These are phyloP conservation scores for Drosophila atroscutellata DNA, from an alignment of 2,888 invertebrate species.

Conservation along the genomic window DNA sequence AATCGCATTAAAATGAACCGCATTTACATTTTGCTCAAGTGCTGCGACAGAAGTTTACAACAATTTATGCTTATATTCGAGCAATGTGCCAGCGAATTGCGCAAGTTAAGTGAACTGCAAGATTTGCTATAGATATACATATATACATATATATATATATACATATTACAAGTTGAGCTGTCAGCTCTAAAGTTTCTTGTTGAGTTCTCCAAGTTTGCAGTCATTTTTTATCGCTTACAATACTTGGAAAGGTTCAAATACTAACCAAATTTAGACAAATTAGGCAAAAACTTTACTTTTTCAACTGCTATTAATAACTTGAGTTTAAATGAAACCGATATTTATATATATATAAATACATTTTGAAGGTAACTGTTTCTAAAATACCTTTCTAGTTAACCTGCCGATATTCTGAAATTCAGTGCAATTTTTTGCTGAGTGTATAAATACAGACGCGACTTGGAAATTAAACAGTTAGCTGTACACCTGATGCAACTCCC, in stretches of 20 bases:
- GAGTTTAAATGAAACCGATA: neutral
- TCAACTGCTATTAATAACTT: neutral
- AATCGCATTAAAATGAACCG: constrained; percentile 58
- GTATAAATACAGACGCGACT: constrained; percentile 13
- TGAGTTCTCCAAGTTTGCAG: neutral
- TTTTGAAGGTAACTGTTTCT: neutral
- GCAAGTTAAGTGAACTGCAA: neutral
- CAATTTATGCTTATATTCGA: neutral
- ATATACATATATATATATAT: neutral
- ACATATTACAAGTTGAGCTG: neutral
- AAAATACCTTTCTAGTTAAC: too few species aligned
- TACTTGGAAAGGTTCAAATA: neutral
- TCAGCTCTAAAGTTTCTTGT: neutral
- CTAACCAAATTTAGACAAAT: neutral
- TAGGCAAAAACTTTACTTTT: neutral
- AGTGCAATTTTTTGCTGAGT: neutral
- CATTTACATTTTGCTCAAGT: constrained; percentile 51
- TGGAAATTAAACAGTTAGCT: constrained; percentile 26
- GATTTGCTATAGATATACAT: neutral
- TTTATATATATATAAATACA: neutral
- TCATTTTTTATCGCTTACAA: neutral
- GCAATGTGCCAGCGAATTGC: constrained; percentile 6
- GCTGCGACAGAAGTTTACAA: constrained; percentile 43
- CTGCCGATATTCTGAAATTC: neutral
- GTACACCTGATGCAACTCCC: neutral